Base-by-base conservation (phyloP, 2,888 invertebrate genomes). In the Merodon equestris region DNA sequence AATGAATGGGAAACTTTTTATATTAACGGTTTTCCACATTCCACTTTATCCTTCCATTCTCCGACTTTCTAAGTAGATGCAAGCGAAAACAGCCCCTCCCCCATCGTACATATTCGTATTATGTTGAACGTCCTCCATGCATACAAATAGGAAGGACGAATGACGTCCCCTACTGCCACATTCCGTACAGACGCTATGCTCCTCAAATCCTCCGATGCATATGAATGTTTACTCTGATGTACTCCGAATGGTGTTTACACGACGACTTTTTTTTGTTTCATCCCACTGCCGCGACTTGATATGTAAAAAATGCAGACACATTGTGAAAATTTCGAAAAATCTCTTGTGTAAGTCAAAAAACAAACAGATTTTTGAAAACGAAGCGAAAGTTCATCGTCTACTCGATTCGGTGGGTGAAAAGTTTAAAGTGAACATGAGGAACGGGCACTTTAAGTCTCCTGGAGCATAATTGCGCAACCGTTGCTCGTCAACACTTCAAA, bases 181-280 rank as follows among this genome's bases (percentile, higher is more conserved):
- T 7, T 4, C 27, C 27, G 27, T 7, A 4, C 27, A 27, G 27
- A 7, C 3, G 7, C 3, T 27, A 27, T 27, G 7, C 27, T 27
- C 27, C 15, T 45, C 38, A 64, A 67, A 73, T 61, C 73, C 73
- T 54, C 47, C 48, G 58, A 66, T 73, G 58, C 66, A 73, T 53
- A 66, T 66, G 66, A 67, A 73, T 60, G 60, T 67, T 67, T 67
- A 67, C 73, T 67, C 60, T 60, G 67, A 73, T 54, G 67, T 73
- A 73, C 54, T 60, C 40, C n/a, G 40, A 18, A 1, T 10, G 7
- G 5, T 17, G 38, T 44, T 58, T 38, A 50, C 15, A 19, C 14
- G 9, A 1, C 9, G 19, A 9, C 3, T 27, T 48, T 15, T 14
- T 27, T 27, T 19, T 57, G 9, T 7, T 57, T 42, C 40, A 10